A percentile compares a stretch with the other conserved stretches of the same genome.
Conservation (phyloP, 2,888 invertebrate genomes). For the Pemphredon lugubris region DNA sequence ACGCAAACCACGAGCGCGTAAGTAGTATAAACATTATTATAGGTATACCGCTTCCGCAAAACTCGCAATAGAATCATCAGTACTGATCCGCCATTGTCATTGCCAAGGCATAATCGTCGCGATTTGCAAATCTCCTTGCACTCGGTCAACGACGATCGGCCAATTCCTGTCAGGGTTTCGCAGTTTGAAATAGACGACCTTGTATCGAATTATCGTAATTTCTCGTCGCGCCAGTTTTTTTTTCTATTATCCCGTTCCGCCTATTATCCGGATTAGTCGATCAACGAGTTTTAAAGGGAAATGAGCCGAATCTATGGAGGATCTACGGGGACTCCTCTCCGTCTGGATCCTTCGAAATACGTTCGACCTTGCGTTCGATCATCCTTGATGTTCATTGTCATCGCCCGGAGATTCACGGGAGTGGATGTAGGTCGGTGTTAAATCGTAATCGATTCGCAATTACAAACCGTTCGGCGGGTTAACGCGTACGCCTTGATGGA, state of each 20-base stretch:
- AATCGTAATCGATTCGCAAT: constrained; percentile 9
- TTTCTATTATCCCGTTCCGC: constrained; percentile 26
- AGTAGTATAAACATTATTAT: too few species aligned
- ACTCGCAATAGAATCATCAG: too few species aligned
- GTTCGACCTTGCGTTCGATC: constrained; percentile 16
- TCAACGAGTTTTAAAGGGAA: constrained; percentile 12
- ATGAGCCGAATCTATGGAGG: constrained; percentile 9
- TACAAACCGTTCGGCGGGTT: not conserved
- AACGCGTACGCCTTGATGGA: not conserved
- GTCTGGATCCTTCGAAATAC: constrained; percentile 12
- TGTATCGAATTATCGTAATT: constrained; percentile 5
- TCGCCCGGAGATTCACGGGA: not conserved
- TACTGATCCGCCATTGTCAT: too few species aligned
- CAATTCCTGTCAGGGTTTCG: too few species aligned
- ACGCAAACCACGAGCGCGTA: too few species aligned
- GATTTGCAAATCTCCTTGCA: too few species aligned
- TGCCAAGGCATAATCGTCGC: too few species aligned
- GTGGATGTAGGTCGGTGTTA: not conserved
- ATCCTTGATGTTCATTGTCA: constrained; percentile 1
- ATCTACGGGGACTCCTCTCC: not conserved
- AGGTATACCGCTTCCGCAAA: too few species aligned
- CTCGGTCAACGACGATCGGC: too few species aligned
- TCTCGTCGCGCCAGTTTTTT: constrained; percentile 38
- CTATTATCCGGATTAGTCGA: constrained; percentile 13
- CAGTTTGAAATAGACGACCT: too few species aligned